Percentiles rank a stretch among this genome's conserved stretches.
Evolutionary conservation across 2,113 vertebrate species (phyloP).

Genomic region (Manacus vitellinus): DNA sequence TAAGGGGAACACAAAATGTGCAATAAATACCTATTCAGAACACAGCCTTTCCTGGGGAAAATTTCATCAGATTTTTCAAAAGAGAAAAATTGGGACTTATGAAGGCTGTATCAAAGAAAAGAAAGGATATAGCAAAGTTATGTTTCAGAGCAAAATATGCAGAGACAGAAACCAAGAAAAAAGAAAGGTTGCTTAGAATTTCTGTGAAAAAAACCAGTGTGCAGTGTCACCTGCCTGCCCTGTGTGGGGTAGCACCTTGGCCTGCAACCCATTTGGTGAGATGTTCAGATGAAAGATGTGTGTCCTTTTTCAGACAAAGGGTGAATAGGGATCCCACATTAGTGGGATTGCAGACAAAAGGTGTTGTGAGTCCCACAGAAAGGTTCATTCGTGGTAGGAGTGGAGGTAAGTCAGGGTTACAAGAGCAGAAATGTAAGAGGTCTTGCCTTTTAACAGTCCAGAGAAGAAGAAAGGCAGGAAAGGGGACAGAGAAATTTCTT

Average conservation of each 20-base stretch:
- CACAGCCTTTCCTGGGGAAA: background rate
- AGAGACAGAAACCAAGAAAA: background rate
- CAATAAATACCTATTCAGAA: background rate
- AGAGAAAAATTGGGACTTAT: background rate
- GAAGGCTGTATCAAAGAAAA: background rate
- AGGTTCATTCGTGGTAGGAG: fast-evolving
- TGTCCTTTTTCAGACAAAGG: background rate
- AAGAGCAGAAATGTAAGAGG: background rate
- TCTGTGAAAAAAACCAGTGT: fast-evolving
- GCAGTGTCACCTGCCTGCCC: background rate
- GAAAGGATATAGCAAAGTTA: background rate
- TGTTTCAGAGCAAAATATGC: background rate
- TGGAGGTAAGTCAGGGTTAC: background rate
- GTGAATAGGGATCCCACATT: background rate
- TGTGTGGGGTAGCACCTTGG: background rate
- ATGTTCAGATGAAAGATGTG: background rate
- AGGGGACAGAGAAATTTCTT: background rate
- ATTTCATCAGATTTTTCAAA: background rate
- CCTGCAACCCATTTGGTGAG: background rate
- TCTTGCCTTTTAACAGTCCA: background rate
- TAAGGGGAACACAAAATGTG: background rate
- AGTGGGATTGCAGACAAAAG: background rate
- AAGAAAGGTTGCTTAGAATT: background rate
- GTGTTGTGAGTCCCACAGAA: background rate
- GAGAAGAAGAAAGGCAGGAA: background rate